Evolutionary conservation across 2,888 invertebrate species (phyloP), one percentile per base, ranked within the genome.

Genomic region (Drosophila picticornis): DNA sequence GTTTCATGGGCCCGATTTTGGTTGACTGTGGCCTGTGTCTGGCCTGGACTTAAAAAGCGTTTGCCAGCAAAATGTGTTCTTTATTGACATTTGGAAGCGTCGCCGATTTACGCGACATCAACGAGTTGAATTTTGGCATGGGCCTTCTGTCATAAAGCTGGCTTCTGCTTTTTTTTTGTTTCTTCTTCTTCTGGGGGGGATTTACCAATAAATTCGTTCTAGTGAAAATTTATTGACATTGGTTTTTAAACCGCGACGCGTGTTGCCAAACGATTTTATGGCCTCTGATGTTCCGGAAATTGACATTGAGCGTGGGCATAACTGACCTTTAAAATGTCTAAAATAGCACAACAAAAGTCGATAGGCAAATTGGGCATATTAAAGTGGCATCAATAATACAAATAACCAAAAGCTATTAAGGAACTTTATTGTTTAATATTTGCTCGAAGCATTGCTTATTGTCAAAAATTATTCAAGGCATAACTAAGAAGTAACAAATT

Each of bases 221-320:
- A 88, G 87, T 88, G 87, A 88, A 88, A 88, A 90, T 88, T 88
- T 88, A 88, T 89, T 82, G 85, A 52, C 90, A 88, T 88, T 84
- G 90, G 73, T 81, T 88, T 88, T 89, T 90, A 90, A 87, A 87
- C 78, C 83, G 85, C 90, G 90, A 80, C 75, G 90, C 90, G 88
- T 90, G 87, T 64, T 84, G 83, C 72, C 72, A 72, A 70, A 74
- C 70, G 68, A 36, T 88, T 88, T 85, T 80, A 90, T 83, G 75
- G 76, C 72, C 55, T 69, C 61, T 65, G 83, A 75, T 82, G 75
- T 69, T 59, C 10, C 61, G 75, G 66, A 77, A 73, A 80, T 76
- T 83, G 90, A 69, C 88, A 74, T 84, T 88, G 76, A 71, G 62
- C 25, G 61, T 25, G 16, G 60, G 25, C 68, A 82, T 74, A 78